Percentiles rank a stretch among this genome's conserved stretches.
phyloP scores from a whole-genome alignment of 2,113 vertebrate species.

The Chaenocephalus aceratus region DNA sequence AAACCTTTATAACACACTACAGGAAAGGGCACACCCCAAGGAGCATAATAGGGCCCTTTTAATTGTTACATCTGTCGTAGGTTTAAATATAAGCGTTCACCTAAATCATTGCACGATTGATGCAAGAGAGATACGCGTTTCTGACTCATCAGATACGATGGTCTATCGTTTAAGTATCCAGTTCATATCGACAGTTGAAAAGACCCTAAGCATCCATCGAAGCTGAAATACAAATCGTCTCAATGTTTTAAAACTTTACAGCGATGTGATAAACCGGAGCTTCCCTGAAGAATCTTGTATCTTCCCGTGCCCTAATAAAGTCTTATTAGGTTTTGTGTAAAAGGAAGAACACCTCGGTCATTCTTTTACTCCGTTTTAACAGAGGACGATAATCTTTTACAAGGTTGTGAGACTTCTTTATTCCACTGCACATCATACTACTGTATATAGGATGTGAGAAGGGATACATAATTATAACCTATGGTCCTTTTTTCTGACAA shows the following conservation, averaged over 20 bases:
- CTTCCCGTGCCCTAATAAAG: constrained; percentile 23
- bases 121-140: not conserved
- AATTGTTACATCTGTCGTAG: no score
- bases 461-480: not conserved
- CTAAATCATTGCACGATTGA: not conserved
- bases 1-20: no score
- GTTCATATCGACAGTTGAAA: not conserved
- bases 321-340: constrained; percentile 34
- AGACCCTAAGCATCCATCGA: not conserved
- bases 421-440: not conserved
- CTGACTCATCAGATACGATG: no score
- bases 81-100: no score
- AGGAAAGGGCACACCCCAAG: no score
- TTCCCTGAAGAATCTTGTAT: not conserved
- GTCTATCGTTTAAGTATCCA: not conserved
- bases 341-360: constrained; percentile 9
- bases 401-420: not conserved
- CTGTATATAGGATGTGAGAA: not conserved
- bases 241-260: not conserved
- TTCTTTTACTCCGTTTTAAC: not conserved
- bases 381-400: constrained; percentile 37
- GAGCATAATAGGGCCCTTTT: no score
- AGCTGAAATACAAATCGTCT: not conserved
- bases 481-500: no score
- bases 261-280: constrained; percentile 5